Conservation (phyloP, 2,888 invertebrate genomes). For the Acanthoscelides obtectus region DNA sequence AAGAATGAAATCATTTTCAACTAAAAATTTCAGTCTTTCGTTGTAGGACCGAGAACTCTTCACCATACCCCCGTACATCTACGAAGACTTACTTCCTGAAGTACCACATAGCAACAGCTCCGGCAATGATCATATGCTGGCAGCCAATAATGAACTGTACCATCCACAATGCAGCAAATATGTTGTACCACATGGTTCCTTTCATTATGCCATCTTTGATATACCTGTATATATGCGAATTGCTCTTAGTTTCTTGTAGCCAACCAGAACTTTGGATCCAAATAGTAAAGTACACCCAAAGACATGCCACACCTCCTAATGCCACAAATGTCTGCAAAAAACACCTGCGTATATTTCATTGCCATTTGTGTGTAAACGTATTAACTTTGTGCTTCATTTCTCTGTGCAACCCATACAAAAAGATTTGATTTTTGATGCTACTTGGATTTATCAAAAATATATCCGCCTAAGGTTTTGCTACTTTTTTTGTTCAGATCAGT, state of each 20-base stretch:
- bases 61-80: no score
- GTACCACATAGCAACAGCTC: slow-evolving; percentile 63
- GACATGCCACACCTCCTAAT: slow-evolving; percentile 49
- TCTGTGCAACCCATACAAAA: no score
- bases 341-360: no score
- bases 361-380: no score
- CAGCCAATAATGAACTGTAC: slow-evolving; percentile 62
- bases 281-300: slow-evolving; percentile 56
- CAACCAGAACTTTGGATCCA: slow-evolving; percentile 61
- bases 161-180: slow-evolving; percentile 62
- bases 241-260: slow-evolving; percentile 28
- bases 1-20: no score
- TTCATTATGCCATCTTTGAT: slow-evolving; percentile 46
- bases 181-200: slow-evolving; percentile 50
- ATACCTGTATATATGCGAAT: slow-evolving; percentile 34
- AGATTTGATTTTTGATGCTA: no score
- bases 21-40: no score
- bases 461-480: no score
- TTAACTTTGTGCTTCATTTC: no score
- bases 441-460: no score
- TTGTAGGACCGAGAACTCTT: no score
- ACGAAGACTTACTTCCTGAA: slow-evolving; percentile 54
- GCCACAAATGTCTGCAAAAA: slow-evolving; percentile 42
- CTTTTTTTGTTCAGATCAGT: no score
- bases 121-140: slow-evolving; percentile 64